These are phyloP conservation scores for Drosophila sordidula DNA, from an alignment of 2,888 invertebrate species.

Conservation along the genomic window DNA sequence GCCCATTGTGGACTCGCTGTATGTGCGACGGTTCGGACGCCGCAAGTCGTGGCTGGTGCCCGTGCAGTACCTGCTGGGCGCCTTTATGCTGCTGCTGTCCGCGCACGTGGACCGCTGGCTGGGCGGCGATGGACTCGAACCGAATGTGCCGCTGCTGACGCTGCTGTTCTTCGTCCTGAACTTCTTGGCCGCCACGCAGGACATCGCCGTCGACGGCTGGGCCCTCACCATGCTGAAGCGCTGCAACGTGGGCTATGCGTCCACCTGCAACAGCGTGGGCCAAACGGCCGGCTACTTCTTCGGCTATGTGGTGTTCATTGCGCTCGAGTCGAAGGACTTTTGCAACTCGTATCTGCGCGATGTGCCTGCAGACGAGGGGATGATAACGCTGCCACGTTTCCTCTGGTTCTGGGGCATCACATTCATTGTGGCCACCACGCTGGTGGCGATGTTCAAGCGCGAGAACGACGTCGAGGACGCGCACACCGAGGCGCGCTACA, in stretches of 20 bases:
- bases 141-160: conserved; percentile 92
- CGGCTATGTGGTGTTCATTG: conserved; percentile 98
- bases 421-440: conserved; percentile 95
- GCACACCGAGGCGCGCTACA: conserved; percentile 75
- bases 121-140: conserved; percentile 87
- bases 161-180: conserved; percentile 95
- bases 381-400: conserved; percentile 92
- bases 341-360: conserved; percentile 96
- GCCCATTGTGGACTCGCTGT: conserved; percentile 97
- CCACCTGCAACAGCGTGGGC: conserved; percentile 99
- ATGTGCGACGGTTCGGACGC: conserved; percentile 93
- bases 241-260: conserved; percentile 99
- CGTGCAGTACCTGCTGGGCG: conserved; percentile 95
- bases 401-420: conserved; percentile 97
- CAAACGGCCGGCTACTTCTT: conserved; percentile 99
- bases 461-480: conserved; percentile 87
- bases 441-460: conserved; percentile 94
- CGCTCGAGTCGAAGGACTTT: conserved; percentile 97
- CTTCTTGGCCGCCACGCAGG: conserved; percentile 99
- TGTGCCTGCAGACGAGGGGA: conserved; percentile 89
- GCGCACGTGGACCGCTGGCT: conserved; percentile 91
- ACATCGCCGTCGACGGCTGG: conserved; percentile 99
- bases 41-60: conserved; percentile 98
- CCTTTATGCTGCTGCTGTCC: conserved; percentile 95
- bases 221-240: conserved; percentile 99